Conservation (phyloP, 2,888 invertebrate genomes). For the Philopedon plagiatum region DNA sequence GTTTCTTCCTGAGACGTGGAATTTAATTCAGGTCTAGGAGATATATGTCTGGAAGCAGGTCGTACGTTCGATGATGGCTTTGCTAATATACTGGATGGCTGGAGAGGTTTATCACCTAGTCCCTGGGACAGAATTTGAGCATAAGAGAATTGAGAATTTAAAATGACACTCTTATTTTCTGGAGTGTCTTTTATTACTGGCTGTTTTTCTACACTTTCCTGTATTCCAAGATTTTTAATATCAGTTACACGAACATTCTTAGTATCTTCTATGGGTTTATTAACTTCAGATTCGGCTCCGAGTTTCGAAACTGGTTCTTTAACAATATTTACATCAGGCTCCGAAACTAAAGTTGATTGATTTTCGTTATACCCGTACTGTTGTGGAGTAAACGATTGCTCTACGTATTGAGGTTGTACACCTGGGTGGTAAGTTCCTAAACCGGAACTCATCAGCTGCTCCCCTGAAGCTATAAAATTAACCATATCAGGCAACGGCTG, state of each 20-base stretch:
- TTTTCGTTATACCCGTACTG: conserved; percentile 2
- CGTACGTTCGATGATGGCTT: conserved; percentile 57
- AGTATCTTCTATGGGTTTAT: conserved; percentile 1
- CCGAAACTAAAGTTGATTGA: not conserved
- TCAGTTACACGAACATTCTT: conserved; percentile 5
- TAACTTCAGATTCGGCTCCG: conserved; percentile 5
- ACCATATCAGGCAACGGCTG: conserved; percentile 70
- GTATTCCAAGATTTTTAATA: not conserved
- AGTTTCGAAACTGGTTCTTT: conserved; percentile 24
- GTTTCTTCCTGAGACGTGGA: conserved; percentile 62
- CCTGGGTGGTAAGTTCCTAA: conserved; percentile 68
- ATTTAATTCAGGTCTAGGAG: conserved; percentile 60
- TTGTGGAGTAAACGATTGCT: conserved; percentile 3
- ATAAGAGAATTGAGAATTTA: conserved; percentile 73
- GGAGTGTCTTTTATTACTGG: conserved; percentile 14
- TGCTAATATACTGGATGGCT: conserved; percentile 71
- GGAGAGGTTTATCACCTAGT: conserved; percentile 69
- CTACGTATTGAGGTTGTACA: conserved; percentile 15
- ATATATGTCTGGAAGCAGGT: conserved; percentile 60
- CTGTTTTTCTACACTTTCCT: not conserved
- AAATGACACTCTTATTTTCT: conserved; percentile 42
- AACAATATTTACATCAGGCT: not conserved
- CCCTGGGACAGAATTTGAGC: conserved; percentile 81
- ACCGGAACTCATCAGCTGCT: conserved; percentile 69
- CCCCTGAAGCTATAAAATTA: conserved; percentile 70